Evolutionary conservation across 53 echinoderm and acorn worm genomes (phyloP), one percentile per base, ranked within the genome.

Genomic region (Patiria pectinifera): DNA sequence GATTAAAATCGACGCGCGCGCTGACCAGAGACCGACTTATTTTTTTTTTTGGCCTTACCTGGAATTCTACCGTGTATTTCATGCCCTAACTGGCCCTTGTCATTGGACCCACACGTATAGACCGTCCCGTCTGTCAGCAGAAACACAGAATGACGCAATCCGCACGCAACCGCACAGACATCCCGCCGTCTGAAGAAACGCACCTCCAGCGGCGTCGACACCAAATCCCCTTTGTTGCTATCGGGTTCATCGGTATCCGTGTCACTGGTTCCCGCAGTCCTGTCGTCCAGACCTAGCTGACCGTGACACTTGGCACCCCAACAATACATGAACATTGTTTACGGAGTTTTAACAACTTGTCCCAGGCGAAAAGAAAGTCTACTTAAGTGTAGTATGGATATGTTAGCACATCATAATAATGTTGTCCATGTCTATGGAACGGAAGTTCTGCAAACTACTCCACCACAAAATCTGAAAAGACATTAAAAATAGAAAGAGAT

Each of bases 71-170:
- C 78, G 4, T 4, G 43, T n/a, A 75, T 93, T 13, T 99, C 94
- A 89, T 96, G 96, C 14, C 99, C 99, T 18, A 99, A 83, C 91
- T 99, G 96, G 7, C 97, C 97, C 18, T 87, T 84, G 48, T 93
- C 95, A 66, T 99, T 99, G 16, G 92, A 77, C 35, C 99, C 99
- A 79, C 99, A 97, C 10, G 96, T 95, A 76, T 96, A 96, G 16
- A 99, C 91, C 1, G 97, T 97, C 15, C 99, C 99, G 76, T 97
- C 99, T 59, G 84, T 58, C 23, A 97, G 82, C 15, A 99, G 91
- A 74, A 99, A 92, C 21, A 95, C 96, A 0, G 97, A 93, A 87
- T 97, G 96, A 24, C 84, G 46, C 22, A 61, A 71, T 0, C 99
- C 99, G 26, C 97, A 96, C 13, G 94, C 91, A 4, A 98, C 90